Conservation (phyloP, 2,797 vertebrate species). For the Molossus molossus region DNA sequence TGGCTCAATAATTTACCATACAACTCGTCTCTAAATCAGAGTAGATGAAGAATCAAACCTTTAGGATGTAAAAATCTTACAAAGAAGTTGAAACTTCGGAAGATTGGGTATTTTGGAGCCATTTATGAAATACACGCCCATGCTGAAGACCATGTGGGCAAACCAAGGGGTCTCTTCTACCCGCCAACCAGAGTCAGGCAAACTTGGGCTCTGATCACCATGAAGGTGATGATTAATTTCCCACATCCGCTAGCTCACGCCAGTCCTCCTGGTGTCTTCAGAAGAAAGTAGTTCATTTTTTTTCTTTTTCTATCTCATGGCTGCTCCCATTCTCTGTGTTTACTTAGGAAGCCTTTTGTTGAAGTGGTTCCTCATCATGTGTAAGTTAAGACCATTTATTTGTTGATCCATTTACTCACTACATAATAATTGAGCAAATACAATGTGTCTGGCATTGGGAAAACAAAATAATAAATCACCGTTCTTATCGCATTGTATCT, state of each 20-base stretch:
- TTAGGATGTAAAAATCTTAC: not conserved
- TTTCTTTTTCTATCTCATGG: not conserved
- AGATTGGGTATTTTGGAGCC: not conserved
- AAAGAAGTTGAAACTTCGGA: conserved; percentile 10
- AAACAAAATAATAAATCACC: conserved; percentile 17
- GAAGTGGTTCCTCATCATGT: not conserved
- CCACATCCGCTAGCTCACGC: not conserved
- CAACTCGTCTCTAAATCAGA: not conserved
- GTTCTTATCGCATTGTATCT: not conserved
- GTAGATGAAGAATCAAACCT: not conserved
- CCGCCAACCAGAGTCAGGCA: not conserved
- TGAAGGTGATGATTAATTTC: not conserved
- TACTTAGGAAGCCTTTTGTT: conserved; percentile 12
- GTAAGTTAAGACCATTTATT: conserved; percentile 54
- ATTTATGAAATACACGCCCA: not conserved
- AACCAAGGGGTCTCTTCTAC: not conserved
- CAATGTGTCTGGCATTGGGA: not conserved
- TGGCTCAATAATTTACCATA: not conserved
- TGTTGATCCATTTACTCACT: not conserved
- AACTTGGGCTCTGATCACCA: not conserved
- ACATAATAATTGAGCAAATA: conserved; percentile 28
- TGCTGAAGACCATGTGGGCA: not conserved
- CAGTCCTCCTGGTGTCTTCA: not conserved
- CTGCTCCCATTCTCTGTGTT: not conserved
- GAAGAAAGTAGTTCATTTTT: conserved; percentile 25